Conservation (phyloP, 2,888 invertebrate genomes). For the Uropetala carovei region DNA sequence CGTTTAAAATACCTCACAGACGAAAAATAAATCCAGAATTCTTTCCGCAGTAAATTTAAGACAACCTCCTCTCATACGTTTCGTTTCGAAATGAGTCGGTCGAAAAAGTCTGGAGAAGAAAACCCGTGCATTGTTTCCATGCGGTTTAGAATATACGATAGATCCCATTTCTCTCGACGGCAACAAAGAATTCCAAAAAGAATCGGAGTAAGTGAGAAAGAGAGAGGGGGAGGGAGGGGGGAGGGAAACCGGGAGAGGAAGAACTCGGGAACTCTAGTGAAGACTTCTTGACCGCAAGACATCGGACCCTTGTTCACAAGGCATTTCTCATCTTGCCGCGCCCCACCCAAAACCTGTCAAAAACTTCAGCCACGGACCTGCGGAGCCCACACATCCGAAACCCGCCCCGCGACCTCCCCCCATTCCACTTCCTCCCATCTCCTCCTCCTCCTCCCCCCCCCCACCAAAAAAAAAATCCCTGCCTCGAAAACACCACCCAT, state of each 20-base stretch:
- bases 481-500: neutral
- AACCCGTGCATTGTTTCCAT: neutral
- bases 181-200: neutral
- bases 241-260: too few relatives aligned
- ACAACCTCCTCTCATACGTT: too few relatives aligned
- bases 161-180: neutral
- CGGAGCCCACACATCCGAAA: neutral
- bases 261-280: neutral
- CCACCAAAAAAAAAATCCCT: neutral
- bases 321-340: neutral
- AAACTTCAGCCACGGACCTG: neutral
- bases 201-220: neutral
- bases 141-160: neutral
- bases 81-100: too few relatives aligned
- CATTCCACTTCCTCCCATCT: too few relatives aligned
- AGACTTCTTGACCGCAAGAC: neutral
- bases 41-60: too few relatives aligned
- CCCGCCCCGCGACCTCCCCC: neutral
- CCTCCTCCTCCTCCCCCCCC: neutral
- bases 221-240: neutral
- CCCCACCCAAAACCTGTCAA: slow-evolving; percentile 8
- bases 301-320: neutral
- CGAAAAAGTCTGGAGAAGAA: neutral
- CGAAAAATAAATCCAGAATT: too few relatives aligned
- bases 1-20: too few relatives aligned